Evolutionary conservation across 2,113 vertebrate species (phyloP).

Genomic region (Podarcis cretensis): DNA sequence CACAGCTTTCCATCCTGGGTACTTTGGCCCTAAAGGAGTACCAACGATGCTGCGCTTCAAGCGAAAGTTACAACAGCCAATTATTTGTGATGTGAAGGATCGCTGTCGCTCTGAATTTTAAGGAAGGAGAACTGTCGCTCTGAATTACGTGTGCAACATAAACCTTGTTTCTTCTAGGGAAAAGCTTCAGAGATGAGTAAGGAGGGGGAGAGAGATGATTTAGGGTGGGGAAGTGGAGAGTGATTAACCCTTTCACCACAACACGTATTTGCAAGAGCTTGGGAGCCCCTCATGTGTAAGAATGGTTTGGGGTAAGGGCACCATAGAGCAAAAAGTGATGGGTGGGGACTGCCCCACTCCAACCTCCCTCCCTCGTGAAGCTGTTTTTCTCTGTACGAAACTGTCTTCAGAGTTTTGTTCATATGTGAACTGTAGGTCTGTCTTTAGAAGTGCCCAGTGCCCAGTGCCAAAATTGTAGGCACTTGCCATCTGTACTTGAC

Average conservation of each 20-base stretch:
- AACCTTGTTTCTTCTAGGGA: neutral
- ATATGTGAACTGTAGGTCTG: neutral
- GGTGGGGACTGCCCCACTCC: neutral
- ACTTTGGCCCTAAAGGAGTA: neutral
- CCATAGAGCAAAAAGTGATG: neutral
- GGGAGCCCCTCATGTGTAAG: neutral
- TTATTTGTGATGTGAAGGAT: neutral
- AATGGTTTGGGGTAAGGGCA: too few relatives aligned
- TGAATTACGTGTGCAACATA: neutral
- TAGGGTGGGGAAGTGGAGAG: neutral
- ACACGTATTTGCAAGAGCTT: neutral
- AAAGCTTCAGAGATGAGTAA: neutral
- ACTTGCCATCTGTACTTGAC: too few relatives aligned
- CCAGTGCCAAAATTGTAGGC: neutral
- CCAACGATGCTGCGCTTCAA: neutral
- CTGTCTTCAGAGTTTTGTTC: neutral
- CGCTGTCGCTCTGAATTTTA: neutral
- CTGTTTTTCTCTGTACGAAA: neutral
- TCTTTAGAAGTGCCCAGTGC: neutral
- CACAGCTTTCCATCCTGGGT: neutral
- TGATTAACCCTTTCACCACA: neutral
- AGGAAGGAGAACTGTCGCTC: neutral
- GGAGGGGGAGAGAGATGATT: neutral
- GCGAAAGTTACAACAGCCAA: neutral
- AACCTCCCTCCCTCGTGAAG: neutral